A percentile compares a stretch with the other conserved stretches of the same genome.
phyloP scores from a whole-genome alignment of 2,113 vertebrate genomes.

The Oreocharis arfaki region DNA sequence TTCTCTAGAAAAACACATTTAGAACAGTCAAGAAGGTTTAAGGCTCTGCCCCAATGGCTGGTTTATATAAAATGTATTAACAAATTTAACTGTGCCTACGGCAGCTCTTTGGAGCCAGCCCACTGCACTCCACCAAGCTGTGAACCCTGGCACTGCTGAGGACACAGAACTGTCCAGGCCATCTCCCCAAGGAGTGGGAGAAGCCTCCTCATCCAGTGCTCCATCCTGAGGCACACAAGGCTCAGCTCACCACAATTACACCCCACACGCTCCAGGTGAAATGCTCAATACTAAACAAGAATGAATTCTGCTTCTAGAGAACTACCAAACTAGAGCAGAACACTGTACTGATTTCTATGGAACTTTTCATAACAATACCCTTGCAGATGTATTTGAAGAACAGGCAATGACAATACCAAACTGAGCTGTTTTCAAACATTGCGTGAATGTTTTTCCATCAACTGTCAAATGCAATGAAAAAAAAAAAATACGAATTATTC shows the following conservation, averaged over 20 bases:
- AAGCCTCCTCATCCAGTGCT: not conserved
- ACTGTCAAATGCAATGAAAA: not conserved
- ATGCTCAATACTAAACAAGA: not conserved
- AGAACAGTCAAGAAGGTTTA: not conserved
- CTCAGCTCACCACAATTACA: not conserved
- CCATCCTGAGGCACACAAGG: not conserved
- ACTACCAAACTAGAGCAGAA: not conserved
- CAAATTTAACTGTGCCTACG: not conserved
- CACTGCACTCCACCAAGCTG: accelerated
- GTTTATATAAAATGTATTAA: not conserved
- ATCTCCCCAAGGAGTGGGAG: not conserved
- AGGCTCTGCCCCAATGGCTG: not conserved
- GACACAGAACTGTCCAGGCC: not conserved
- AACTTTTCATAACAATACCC: not conserved
- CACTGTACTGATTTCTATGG: not conserved
- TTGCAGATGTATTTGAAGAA: not conserved
- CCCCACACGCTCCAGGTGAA: not conserved
- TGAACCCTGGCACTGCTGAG: not conserved
- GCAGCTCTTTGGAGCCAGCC: not conserved
- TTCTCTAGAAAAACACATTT: not conserved
- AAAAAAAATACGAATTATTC: not conserved
- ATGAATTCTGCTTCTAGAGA: not conserved
- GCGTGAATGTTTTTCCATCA: not conserved
- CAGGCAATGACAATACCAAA: not conserved
- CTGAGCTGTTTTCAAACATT: not conserved